Conservation (phyloP, 2,888 invertebrate species). For the Melinaea menophilus region DNA sequence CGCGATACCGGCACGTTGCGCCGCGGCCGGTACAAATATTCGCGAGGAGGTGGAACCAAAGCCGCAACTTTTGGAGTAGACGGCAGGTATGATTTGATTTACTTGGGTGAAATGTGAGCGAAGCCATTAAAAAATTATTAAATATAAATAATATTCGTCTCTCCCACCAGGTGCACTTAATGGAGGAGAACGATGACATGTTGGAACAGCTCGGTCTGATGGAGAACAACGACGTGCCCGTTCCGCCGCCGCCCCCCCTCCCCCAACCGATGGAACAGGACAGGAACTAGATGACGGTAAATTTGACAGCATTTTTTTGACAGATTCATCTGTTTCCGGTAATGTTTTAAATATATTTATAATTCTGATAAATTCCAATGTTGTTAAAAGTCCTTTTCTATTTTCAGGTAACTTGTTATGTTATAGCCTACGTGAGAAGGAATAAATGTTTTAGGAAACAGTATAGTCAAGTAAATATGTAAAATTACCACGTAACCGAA, state of each 20-base stretch:
- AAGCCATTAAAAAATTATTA: not conserved
- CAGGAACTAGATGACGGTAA: slow-evolving; percentile 25
- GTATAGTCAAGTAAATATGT: slow-evolving; percentile 60
- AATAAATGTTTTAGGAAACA: slow-evolving; percentile 43
- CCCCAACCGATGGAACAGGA: slow-evolving; percentile 80
- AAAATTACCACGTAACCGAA: slow-evolving; percentile 65
- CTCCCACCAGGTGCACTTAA: slow-evolving; percentile 57
- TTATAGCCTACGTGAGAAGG: slow-evolving; percentile 18
- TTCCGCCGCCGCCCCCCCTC: slow-evolving; percentile 80
- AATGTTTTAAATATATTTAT: too few species aligned
- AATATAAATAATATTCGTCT: too few species aligned
- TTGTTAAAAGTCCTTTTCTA: too few species aligned
- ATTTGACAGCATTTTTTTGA: too few species aligned
- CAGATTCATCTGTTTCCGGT: too few species aligned
- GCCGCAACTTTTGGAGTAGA: slow-evolving; percentile 17
- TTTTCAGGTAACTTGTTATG: slow-evolving; percentile 40
- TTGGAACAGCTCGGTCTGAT: slow-evolving; percentile 69
- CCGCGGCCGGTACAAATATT: slow-evolving; percentile 11
- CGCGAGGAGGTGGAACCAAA: slow-evolving; percentile 16
- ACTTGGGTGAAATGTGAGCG: not conserved
- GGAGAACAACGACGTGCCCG: slow-evolving; percentile 58
- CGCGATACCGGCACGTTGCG: slow-evolving; percentile 12
- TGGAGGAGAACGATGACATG: slow-evolving; percentile 74
- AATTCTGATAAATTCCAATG: too few species aligned
- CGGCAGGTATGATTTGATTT: slow-evolving; percentile 13